Evolutionary conservation across 2,888 invertebrate species (phyloP), one percentile per base, ranked within the genome.

Genomic region (Campoletis raptor): DNA sequence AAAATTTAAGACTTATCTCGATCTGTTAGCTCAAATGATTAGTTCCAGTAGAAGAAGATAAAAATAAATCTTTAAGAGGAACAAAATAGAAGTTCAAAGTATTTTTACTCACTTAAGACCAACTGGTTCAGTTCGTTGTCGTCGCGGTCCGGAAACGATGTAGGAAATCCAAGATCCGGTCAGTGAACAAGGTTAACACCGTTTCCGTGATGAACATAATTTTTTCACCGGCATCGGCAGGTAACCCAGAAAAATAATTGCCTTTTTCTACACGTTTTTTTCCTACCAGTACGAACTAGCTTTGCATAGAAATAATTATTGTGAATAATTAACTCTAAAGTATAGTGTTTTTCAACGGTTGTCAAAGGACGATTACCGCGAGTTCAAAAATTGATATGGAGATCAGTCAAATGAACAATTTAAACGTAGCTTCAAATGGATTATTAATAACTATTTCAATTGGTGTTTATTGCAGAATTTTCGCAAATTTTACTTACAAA

Each of bases 111-210:
- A 61, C 61, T 54, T 42, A 21, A 57, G 37, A 66, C 57, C 37
- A 45, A 57, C 18, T n/a, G 54, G n/a, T 73, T 40, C 54, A 30
- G 66, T 9, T 37, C 40, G 82, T 42, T 83, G 40, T 80, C 85
- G 82, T 87, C 74, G 89, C 89, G 90, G 89, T 90, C 85, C 87
- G 87, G 86, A 87, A 89, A 88, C 89, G 87, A 90, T 89, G 80
- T 90, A 84, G 89, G 89, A 83, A 85, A 90, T 87, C 81, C 67
- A 57, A 86, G 88, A 90, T 88, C 80, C 89, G 91, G 89, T 90
- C 89, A 88, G 88, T 88, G 88, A 91, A 88, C 90, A 91, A 88
- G 88, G 88, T 90, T 88, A 86, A 86, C 87, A 78, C 72, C 86
- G 80, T 88, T 90, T 88, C 89, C 89, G 86, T 86, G 89, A 87